A percentile compares a stretch with the other conserved stretches of the same genome.
Evolutionary conservation across 1,140 invertebrate genomes (phyloP).

Genomic region (Lamellibrachia luymesi): DNA sequence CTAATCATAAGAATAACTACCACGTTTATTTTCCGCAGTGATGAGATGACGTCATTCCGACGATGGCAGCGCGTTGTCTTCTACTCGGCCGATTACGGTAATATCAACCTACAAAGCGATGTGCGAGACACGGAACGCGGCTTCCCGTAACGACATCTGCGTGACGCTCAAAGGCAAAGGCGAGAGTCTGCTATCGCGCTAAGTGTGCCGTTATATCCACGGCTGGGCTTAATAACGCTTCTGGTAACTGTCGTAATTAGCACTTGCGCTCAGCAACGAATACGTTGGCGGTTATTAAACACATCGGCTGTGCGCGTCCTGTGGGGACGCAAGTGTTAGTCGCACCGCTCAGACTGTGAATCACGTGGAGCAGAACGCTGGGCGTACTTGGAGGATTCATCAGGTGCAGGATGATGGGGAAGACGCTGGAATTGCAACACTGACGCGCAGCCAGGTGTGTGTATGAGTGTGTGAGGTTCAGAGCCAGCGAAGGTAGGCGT

Average conservation of each 20-base stretch:
- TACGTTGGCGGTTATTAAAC: not conserved
- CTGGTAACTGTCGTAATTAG: not conserved
- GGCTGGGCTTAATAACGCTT: not conserved
- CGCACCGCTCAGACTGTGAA: too few relatives aligned
- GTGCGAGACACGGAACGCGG: too few relatives aligned
- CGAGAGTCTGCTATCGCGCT: not conserved
- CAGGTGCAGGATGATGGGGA: not conserved
- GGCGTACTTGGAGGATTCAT: not conserved
- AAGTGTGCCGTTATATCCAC: not conserved
- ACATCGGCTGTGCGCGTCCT: not conserved
- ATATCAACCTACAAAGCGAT: not conserved
- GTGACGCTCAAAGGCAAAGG: not conserved
- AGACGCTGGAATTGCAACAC: not conserved
- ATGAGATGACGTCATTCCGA: not conserved
- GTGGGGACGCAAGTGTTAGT: too few relatives aligned
- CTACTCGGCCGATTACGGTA: not conserved
- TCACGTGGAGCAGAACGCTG: too few relatives aligned
- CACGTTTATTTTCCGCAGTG: not conserved
- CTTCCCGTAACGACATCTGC: not conserved
- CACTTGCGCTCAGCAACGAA: not conserved
- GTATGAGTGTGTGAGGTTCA: not conserved
- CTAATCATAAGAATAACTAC: not conserved
- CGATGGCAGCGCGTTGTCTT: too few relatives aligned
- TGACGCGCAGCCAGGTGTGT: not conserved
- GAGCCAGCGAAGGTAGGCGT: not conserved